phyloP scores from a whole-genome alignment of 2,797 vertebrate genomes.

The Anguilla pacifica region DNA sequence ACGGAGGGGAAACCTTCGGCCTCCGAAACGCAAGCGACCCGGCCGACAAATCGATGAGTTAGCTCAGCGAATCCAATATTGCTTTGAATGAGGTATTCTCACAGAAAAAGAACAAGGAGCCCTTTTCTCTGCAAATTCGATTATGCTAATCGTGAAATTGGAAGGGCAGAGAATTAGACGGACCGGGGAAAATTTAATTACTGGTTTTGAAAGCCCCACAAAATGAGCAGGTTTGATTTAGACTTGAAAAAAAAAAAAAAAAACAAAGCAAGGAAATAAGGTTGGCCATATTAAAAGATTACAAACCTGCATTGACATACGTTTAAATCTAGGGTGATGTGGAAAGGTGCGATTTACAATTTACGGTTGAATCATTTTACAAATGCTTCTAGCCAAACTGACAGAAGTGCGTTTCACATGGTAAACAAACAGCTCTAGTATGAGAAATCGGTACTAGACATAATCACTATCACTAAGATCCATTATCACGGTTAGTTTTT shows the following conservation, averaged over 20 bases:
- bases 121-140: background rate
- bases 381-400: background rate
- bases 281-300: background rate
- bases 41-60: background rate
- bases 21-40: background rate
- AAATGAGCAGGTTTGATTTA: background rate
- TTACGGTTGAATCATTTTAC: background rate
- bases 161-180: background rate
- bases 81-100: background rate
- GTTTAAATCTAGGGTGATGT: background rate
- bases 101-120: background rate
- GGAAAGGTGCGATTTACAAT: background rate
- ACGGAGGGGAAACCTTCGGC: background rate
- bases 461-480: too few species aligned
- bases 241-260: background rate
- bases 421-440: background rate
- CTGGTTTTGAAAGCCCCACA: background rate
- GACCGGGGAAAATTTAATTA: slow-evolving; percentile 3
- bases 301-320: background rate
- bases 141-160: background rate
- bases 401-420: background rate
- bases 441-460: background rate
- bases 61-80: background rate
- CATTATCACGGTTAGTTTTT: too few species aligned
- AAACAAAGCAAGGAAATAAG: background rate